These are phyloP conservation scores for Desmophyllum pertusum DNA, from an alignment of 92 coral and sea anemone species.

Conservation along the genomic window DNA sequence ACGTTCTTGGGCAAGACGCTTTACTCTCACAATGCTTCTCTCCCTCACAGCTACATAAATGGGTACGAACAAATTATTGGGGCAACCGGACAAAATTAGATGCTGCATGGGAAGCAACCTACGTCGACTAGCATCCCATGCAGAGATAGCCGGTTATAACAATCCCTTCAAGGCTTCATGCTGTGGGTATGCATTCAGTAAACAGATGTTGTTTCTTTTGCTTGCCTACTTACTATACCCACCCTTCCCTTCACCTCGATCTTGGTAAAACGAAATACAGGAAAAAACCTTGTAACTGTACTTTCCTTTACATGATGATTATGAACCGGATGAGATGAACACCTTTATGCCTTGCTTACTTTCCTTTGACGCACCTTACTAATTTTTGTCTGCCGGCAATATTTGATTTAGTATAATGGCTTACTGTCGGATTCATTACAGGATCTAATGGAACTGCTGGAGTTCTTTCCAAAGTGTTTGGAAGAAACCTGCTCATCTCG, in stretches of 20 bases:
- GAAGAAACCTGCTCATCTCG: conserved; percentile 68
- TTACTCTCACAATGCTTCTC: neutral
- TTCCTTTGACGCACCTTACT: no score
- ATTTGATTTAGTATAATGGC: neutral
- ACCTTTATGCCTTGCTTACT: no score
- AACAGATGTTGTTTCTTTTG: neutral
- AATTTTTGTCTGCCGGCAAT: neutral
- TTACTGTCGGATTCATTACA: conserved; percentile 6
- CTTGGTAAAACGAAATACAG: neutral
- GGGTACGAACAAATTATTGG: neutral
- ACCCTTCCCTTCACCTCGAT: neutral
- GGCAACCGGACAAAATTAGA: neutral
- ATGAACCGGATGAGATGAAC: no score
- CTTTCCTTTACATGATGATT: no score
- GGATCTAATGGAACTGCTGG: conserved; percentile 81
- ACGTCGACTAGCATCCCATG: no score
- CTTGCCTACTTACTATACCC: neutral
- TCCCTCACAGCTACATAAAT: neutral
- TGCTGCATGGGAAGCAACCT: no score
- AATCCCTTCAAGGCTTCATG: no score
- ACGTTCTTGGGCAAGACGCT: no score
- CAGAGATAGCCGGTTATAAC: no score
- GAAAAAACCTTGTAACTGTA: no score
- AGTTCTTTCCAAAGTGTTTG: conserved; percentile 81
- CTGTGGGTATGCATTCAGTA: no score